phyloP scores from a whole-genome alignment of 2,888 invertebrate genomes.

The Thymelicus acteon region DNA sequence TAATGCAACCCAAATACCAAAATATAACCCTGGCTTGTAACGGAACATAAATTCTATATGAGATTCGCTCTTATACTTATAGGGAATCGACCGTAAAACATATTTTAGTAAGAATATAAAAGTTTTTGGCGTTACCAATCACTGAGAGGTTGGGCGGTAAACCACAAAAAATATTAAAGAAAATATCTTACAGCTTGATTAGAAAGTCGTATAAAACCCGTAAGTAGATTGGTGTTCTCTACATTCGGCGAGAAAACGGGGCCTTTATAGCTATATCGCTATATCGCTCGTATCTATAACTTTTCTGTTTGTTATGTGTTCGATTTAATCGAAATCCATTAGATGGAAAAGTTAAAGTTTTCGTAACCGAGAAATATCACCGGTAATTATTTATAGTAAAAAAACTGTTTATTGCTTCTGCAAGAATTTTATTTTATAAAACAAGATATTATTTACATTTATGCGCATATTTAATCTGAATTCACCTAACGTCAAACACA shows the following conservation, averaged over 20 bases:
- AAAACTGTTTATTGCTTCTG: no score
- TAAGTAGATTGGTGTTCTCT: background rate
- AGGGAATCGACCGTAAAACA: slow-evolving; percentile 20
- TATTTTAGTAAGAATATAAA: slow-evolving; percentile 26
- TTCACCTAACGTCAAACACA: no score
- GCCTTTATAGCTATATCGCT: no score
- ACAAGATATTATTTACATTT: no score
- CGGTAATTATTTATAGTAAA: no score
- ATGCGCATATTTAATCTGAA: no score
- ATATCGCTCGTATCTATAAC: no score
- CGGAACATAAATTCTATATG: slow-evolving; percentile 23
- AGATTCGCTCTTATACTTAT: slow-evolving; percentile 22
- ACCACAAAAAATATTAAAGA: background rate
- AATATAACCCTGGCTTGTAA: slow-evolving; percentile 17
- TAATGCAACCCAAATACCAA: slow-evolving; percentile 12
- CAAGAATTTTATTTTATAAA: no score
- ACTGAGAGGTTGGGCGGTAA: slow-evolving; percentile 11
- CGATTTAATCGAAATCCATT: no score
- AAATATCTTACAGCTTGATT: slow-evolving; percentile 1
- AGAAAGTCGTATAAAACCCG: background rate
- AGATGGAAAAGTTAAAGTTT: no score
- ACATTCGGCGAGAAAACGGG: no score
- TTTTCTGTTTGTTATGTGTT: background rate
- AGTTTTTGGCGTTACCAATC: slow-evolving; percentile 17
- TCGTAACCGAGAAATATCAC: no score